phyloP scores from a whole-genome alignment of 1,140 invertebrate genomes.

The Achatina immaculata region DNA sequence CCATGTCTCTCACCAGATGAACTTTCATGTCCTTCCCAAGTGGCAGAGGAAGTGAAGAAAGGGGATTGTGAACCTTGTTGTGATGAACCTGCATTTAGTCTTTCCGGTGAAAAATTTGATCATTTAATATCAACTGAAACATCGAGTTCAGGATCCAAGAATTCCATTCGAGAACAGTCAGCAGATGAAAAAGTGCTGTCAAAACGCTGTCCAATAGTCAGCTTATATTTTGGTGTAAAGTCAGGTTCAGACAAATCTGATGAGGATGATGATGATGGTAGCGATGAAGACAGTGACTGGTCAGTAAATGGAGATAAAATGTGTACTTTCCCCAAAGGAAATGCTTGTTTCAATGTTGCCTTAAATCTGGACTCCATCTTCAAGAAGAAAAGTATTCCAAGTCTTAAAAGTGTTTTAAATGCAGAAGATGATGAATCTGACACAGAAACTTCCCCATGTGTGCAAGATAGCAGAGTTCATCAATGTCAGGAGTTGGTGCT shows the following conservation, averaged over 20 bases:
- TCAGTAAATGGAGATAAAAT: neutral
- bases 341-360: neutral
- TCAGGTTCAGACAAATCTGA: neutral
- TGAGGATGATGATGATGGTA: neutral
- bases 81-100: neutral
- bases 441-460: neutral
- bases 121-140: neutral
- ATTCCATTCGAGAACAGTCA: neutral
- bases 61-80: neutral
- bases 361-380: slow-evolving; percentile 6
- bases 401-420: slow-evolving; percentile 14
- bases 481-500: neutral
- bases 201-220: neutral
- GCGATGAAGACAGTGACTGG: neutral
- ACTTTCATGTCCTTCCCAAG: neutral
- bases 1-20: neutral
- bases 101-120: neutral
- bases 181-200: neutral
- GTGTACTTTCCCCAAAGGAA: neutral
- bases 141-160: neutral
- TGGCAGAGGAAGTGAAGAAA: neutral
- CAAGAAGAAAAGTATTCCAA: slow-evolving; percentile 9
- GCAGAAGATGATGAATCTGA: neutral
- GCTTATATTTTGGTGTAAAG: neutral
- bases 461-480: neutral